Evolutionary conservation across 2,113 vertebrate species (phyloP).

Genomic region (Anoura caudifer): DNA sequence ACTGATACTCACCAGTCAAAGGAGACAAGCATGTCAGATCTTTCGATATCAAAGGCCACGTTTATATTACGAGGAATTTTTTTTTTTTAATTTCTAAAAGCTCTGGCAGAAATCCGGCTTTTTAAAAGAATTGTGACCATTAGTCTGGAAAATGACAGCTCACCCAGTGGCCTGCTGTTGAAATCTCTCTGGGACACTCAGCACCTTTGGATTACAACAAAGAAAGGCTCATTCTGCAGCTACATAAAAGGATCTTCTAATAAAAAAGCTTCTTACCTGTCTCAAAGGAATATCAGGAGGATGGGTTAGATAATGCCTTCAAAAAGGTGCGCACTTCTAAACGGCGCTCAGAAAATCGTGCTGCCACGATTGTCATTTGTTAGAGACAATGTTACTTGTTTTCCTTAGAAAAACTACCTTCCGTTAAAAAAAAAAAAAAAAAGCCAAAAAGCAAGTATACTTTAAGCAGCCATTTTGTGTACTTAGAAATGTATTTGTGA

Average conservation of each 20-base stretch:
- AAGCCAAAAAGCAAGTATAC: background rate
- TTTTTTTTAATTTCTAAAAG: conserved; percentile 35
- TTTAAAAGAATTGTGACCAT: conserved; percentile 28
- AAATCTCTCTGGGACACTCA: conserved; percentile 58
- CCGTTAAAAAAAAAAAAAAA: background rate
- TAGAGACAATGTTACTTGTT: conserved; percentile 22
- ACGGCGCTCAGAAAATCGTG: background rate
- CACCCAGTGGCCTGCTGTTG: conserved; percentile 9
- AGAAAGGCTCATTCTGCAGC: conserved; percentile 38
- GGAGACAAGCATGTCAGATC: background rate
- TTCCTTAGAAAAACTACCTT: conserved; percentile 27
- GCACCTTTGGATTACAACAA: conserved; percentile 58
- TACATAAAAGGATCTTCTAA: conserved; percentile 60
- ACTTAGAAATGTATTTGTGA: background rate
- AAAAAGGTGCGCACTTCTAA: conserved; percentile 38
- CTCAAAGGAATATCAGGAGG: conserved; percentile 49
- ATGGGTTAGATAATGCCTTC: conserved; percentile 55
- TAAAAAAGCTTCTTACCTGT: conserved; percentile 46
- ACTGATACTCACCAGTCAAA: background rate
- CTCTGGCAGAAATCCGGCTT: background rate
- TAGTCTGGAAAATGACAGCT: background rate
- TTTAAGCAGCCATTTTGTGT: background rate
- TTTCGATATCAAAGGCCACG: conserved; percentile 38
- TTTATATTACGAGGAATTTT: background rate
- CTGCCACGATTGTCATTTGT: background rate